These are phyloP conservation scores for Nymphalis urticae DNA, from an alignment of 2,888 invertebrate genomes.

Conservation along the genomic window DNA sequence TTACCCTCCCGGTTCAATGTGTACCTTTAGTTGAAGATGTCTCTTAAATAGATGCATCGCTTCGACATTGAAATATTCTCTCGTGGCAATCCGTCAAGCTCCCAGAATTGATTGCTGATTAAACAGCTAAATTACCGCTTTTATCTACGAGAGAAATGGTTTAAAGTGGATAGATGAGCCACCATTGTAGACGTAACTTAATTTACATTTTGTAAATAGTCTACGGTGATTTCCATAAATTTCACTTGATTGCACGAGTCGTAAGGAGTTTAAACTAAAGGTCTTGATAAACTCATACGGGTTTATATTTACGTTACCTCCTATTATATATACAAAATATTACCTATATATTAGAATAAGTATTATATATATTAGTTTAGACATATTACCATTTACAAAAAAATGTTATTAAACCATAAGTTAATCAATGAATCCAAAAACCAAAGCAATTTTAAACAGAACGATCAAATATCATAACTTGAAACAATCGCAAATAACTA, in stretches of 20 bases:
- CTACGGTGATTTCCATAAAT: constrained; percentile 8
- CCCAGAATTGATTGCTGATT: constrained; percentile 68
- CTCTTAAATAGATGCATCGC: constrained; percentile 37
- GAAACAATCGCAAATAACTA: no score
- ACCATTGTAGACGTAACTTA: constrained; percentile 23
- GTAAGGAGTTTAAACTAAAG: not conserved
- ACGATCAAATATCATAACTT: no score
- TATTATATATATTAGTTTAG: no score
- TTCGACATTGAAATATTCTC: constrained; percentile 63
- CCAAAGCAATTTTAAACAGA: not conserved
- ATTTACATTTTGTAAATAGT: constrained; percentile 23
- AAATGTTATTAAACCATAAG: not conserved
- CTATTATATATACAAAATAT: no score
- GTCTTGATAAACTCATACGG: not conserved
- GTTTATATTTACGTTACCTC: not conserved
- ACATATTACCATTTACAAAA: no score
- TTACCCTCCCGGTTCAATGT: constrained; percentile 25
- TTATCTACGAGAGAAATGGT: constrained; percentile 47
- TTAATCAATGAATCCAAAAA: not conserved
- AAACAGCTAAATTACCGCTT: constrained; percentile 64
- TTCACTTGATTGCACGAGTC: not conserved
- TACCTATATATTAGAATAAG: no score
- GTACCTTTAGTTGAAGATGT: constrained; percentile 36
- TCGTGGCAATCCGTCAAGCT: constrained; percentile 67
- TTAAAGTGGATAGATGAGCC: constrained; percentile 36